Percentiles rank a stretch among this genome's conserved stretches.
These are phyloP conservation scores for Oreochromis tanganicae DNA, from an alignment of 2,113 vertebrate species.

Conservation along the genomic window DNA sequence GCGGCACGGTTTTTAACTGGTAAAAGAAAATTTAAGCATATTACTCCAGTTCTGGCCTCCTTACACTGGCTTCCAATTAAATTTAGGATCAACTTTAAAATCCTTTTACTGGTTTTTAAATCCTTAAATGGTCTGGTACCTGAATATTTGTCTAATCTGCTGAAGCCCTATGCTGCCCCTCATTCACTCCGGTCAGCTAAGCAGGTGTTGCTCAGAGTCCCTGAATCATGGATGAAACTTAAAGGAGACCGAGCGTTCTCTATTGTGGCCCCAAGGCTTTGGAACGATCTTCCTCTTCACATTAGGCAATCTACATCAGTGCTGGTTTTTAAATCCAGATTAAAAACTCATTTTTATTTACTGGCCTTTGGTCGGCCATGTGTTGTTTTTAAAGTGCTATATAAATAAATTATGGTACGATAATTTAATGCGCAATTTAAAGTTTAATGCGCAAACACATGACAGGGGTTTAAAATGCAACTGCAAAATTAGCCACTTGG, in stretches of 20 bases:
- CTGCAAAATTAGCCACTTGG: accelerated
- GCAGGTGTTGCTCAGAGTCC: neutral
- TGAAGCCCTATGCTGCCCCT: neutral
- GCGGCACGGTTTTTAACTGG: accelerated
- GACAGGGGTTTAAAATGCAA: neutral
- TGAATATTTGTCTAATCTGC: neutral
- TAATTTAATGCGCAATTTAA: too few species aligned
- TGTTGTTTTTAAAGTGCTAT: neutral
- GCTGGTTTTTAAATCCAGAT: neutral
- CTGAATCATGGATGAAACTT: neutral
- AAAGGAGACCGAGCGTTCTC: accelerated
- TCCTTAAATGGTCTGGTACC: neutral
- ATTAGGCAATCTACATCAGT: neutral
- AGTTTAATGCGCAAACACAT: neutral
- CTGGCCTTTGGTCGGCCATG: accelerated
- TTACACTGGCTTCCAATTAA: neutral
- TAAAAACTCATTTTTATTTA: neutral
- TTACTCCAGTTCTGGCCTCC: neutral
- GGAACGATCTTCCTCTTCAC: neutral
- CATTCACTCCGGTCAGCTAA: neutral
- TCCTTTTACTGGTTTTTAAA: neutral
- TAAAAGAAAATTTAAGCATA: neutral
- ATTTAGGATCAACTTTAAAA: neutral
- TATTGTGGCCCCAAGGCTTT: neutral
- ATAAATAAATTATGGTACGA: neutral